Conservation (phyloP, 2,888 invertebrate genomes). For the Adela reaumurella region DNA sequence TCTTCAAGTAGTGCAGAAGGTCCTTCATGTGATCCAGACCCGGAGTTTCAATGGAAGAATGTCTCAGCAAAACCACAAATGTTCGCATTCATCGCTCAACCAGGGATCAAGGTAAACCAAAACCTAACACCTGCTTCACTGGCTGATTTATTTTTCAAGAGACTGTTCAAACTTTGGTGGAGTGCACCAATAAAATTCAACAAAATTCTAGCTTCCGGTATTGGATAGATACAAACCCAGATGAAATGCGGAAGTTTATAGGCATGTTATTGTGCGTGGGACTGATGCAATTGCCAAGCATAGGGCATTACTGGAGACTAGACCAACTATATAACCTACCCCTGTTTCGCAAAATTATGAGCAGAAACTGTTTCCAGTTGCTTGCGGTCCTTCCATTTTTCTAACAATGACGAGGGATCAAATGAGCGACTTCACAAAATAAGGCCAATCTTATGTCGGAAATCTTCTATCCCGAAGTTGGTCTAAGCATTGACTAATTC, state of each 20-base stretch:
- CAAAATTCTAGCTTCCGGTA: background rate
- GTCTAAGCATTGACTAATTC: constrained; percentile 16
- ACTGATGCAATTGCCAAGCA: constrained; percentile 9
- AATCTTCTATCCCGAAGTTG: constrained; percentile 15
- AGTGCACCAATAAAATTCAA: constrained; percentile 7
- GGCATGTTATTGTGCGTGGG: constrained; percentile 11
- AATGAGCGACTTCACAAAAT: constrained; percentile 5
- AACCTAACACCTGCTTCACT: too few species aligned
- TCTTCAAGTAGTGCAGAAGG: too few species aligned
- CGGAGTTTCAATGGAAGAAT: too few species aligned
- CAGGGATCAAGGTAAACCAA: too few species aligned
- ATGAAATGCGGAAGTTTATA: constrained; percentile 11
- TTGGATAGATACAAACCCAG: background rate
- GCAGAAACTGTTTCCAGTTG: constrained; percentile 11
- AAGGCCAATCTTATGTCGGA: constrained; percentile 10
- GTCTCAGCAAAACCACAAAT: too few species aligned
- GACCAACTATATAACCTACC: constrained; percentile 10
- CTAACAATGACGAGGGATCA: constrained; percentile 5
- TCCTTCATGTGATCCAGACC: too few species aligned
- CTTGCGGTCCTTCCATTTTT: constrained; percentile 9
- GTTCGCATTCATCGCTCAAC: too few species aligned
- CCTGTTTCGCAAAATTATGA: constrained; percentile 11
- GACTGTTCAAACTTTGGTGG: constrained; percentile 6
- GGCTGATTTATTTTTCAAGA: constrained; percentile 6
- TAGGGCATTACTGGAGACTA: constrained; percentile 12